Conservation (phyloP, 2,888 invertebrate genomes). For the Hedychridium roseum region DNA sequence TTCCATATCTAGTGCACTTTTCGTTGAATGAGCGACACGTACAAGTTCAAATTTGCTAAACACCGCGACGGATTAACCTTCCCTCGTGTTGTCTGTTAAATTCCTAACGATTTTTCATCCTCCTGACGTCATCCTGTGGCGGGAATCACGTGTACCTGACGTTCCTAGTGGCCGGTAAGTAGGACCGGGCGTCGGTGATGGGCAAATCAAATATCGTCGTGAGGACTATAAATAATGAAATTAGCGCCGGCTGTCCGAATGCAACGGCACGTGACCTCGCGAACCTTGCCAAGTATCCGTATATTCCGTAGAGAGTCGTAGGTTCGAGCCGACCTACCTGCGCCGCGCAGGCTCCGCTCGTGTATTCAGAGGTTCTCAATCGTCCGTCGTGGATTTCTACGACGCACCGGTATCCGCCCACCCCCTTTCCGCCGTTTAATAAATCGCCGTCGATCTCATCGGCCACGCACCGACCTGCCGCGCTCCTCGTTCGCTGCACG, state of each 20-base stretch:
- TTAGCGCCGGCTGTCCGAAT: constrained; percentile 49
- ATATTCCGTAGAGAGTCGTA: constrained; percentile 54
- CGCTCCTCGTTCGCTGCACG: no score
- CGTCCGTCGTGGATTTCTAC: not conserved
- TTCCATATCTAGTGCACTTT: no score
- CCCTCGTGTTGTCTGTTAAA: no score
- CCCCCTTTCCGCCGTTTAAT: constrained; percentile 16
- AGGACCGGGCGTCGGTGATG: constrained; percentile 22
- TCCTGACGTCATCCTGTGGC: no score
- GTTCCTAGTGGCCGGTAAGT: no score
- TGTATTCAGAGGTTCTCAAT: constrained; percentile 44
- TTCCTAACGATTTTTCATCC: no score
- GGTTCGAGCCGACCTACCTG: constrained; percentile 57
- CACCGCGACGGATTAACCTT: no score
- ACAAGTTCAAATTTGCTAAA: no score
- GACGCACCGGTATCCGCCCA: constrained; percentile 3
- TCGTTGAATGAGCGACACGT: no score
- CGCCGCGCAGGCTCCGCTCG: constrained; percentile 40
- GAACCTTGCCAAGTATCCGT: constrained; percentile 53
- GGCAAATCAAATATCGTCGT: constrained; percentile 38
- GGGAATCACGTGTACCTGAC: no score
- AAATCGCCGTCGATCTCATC: constrained; percentile 26
- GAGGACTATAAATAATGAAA: constrained; percentile 51
- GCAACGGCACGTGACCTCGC: constrained; percentile 54
- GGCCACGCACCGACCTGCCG: no score